Evolutionary conservation across 2,113 vertebrate species (phyloP).

Genomic region (Malurus alboscapulatus): DNA sequence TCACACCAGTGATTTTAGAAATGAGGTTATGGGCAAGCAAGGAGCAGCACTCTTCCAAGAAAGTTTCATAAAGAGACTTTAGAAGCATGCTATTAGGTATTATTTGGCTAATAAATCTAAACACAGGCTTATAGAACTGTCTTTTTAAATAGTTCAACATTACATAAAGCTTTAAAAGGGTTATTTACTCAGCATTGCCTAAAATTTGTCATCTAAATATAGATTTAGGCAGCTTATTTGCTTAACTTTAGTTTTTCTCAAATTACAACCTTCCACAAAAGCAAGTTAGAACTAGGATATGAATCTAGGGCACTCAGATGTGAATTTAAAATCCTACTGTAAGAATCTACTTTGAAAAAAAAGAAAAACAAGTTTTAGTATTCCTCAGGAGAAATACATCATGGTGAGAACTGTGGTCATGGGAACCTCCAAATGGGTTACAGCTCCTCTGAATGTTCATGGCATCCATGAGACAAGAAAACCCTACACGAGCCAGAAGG

Average conservation of each 20-base stretch:
- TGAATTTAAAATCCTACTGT: not conserved
- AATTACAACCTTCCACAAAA: not conserved
- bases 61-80: not conserved
- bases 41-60: not conserved
- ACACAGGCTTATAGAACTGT: not conserved
- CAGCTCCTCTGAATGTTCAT: not conserved
- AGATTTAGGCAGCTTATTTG: not conserved
- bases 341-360: not conserved
- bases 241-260: not conserved
- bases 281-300: not conserved
- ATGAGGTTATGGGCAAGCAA: not conserved
- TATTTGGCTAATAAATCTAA: not conserved
- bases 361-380: not conserved
- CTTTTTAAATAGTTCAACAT: not conserved
- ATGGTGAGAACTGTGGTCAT: not conserved
- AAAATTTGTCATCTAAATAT: not conserved
- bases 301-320: not conserved
- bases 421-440: not conserved
- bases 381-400: not conserved
- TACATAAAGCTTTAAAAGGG: not conserved
- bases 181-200: not conserved
- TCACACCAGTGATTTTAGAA: not conserved
- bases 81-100: not conserved
- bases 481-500: not conserved
- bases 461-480: not conserved